These are phyloP conservation scores for Ianthella basta DNA, from an alignment of 37 sponge, comb jelly and placozoan genomes.

Conservation along the genomic window DNA sequence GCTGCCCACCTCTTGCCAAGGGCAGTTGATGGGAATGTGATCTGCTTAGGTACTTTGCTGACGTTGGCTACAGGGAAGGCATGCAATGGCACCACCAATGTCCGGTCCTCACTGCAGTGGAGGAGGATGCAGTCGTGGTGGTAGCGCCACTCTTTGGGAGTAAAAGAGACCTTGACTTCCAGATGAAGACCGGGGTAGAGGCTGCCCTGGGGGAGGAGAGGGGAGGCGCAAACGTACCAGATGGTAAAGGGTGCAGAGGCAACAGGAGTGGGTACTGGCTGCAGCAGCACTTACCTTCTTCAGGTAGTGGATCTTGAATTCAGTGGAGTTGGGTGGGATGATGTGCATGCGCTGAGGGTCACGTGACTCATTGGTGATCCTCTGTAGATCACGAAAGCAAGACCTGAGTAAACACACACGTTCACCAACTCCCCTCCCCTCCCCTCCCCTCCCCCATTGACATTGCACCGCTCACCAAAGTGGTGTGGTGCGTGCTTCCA, in stretches of 20 bases:
- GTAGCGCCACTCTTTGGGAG: slow-evolving; percentile 74
- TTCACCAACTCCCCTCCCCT: too few species aligned
- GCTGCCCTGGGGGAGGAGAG: slow-evolving; percentile 41
- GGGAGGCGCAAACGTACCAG: too few species aligned
- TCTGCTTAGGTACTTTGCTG: slow-evolving; percentile 63
- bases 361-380: slow-evolving; percentile 66
- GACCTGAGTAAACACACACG: neutral
- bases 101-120: slow-evolving; percentile 70
- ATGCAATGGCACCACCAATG: slow-evolving; percentile 85
- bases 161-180: slow-evolving; percentile 72
- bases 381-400: slow-evolving; percentile 34
- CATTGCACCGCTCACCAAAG: slow-evolving; percentile 50
- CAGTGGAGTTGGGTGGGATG: slow-evolving; percentile 70
- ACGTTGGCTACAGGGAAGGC: slow-evolving; percentile 86
- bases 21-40: slow-evolving; percentile 82
- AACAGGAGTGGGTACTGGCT: too few species aligned
- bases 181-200: slow-evolving; percentile 87
- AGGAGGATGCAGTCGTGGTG: slow-evolving; percentile 88
- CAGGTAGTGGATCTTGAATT: slow-evolving; percentile 66
- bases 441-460: neutral
- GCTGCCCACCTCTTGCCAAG: slow-evolving; percentile 58
- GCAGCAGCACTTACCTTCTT: slow-evolving; percentile 74
- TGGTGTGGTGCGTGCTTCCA: slow-evolving; percentile 46
- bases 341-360: slow-evolving; percentile 80
- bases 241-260: too few species aligned